Conservation (phyloP, 2,113 vertebrate species). For the Baryphthengus martii region DNA sequence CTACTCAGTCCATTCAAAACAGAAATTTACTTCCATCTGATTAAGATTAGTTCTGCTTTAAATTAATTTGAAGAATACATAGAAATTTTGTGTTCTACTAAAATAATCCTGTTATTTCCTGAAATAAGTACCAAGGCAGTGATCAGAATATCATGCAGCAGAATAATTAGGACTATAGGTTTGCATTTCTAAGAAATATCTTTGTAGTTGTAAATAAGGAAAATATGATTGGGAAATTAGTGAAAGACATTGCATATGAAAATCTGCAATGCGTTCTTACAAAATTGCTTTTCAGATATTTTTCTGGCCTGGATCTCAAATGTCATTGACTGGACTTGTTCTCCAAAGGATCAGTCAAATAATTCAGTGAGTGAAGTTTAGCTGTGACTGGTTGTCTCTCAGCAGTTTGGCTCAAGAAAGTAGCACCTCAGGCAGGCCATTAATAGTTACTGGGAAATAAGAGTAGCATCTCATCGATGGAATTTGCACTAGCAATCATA, state of each 20-base stretch:
- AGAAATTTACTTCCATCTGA: neutral
- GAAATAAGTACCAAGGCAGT: neutral
- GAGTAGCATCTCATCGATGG: neutral
- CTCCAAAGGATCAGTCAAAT: neutral
- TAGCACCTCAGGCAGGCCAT: neutral
- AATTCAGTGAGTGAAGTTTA: neutral
- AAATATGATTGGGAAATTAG: neutral
- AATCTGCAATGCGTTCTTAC: neutral
- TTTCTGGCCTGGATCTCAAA: neutral
- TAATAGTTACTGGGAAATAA: neutral
- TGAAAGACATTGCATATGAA: neutral
- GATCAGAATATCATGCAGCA: neutral
- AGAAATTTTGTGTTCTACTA: neutral
- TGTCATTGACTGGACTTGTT: neutral
- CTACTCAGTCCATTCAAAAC: neutral
- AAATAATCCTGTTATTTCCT: neutral
- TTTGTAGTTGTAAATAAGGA: neutral
- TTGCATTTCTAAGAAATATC: neutral
- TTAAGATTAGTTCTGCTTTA: conserved; percentile 4
- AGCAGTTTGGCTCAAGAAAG: neutral
- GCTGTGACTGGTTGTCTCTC: neutral
- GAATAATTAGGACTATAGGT: neutral
- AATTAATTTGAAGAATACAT: neutral
- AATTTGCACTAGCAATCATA: neutral
- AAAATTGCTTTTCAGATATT: neutral